Evolutionary conservation across 2,888 invertebrate genomes (phyloP).

Genomic region (Iphiclides podalirius): DNA sequence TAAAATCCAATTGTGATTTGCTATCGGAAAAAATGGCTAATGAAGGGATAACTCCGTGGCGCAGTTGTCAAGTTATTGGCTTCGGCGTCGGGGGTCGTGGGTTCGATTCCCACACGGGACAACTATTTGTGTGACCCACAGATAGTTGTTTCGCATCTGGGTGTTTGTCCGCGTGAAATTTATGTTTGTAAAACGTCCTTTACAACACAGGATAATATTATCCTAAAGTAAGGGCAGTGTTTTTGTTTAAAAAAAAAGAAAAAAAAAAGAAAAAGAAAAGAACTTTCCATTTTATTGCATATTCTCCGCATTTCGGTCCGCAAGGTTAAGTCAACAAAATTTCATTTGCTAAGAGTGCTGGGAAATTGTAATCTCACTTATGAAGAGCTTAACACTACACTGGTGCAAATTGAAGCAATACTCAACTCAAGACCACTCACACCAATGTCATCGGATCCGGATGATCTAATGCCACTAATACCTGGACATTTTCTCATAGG

Average conservation of each 20-base stretch:
- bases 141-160: too few relatives aligned
- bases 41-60: slow-evolving; percentile 22
- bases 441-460: not conserved
- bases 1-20: slow-evolving; percentile 10
- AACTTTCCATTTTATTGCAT: slow-evolving; percentile 24
- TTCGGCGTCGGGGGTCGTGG: too few relatives aligned
- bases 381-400: not conserved
- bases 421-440: not conserved
- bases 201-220: too few relatives aligned
- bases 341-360: not conserved
- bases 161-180: too few relatives aligned
- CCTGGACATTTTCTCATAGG: not conserved
- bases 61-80: too few relatives aligned
- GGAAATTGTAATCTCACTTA: not conserved
- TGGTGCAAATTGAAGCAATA: not conserved
- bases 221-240: too few relatives aligned
- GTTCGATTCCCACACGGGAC: too few relatives aligned
- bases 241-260: too few relatives aligned
- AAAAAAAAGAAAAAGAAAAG: too few relatives aligned
- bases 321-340: slow-evolving; percentile 27
- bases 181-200: too few relatives aligned
- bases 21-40: slow-evolving; percentile 12
- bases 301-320: slow-evolving; percentile 26
- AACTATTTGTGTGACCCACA: too few relatives aligned
- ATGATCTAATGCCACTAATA: not conserved